Base-by-base conservation (phyloP, 2,797 vertebrate genomes). In the Holocentrus rufus region DNA sequence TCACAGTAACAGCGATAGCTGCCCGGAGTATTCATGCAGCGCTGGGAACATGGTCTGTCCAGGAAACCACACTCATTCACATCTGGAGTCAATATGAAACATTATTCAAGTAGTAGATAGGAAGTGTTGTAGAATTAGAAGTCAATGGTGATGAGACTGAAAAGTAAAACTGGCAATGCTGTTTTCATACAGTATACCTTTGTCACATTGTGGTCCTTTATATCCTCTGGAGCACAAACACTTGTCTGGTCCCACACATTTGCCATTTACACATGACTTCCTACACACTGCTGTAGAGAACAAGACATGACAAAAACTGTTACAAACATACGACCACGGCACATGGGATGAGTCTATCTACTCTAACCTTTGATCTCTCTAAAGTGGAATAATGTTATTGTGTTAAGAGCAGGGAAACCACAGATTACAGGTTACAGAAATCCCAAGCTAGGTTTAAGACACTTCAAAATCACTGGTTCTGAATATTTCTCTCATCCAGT, bases 1-100 rank as follows among this genome's bases (percentile, higher is more conserved):
- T 93, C 88, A 31, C 92, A 94, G 87, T 90, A 93, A 88, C 92
- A 93, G 58, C 83, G 90, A 82, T 91, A 93, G 89, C 91, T 93
- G 74, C 93, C 92, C 54, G 78, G 75, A 17, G 87, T 93, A 67
- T 94, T 94, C 93, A 94, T 91, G 83, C 93, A 94, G 80, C 89
- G 88, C 81, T 94, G 92, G 85, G 90, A 91, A 82, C 92, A 93
- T 0, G 80, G 89, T 17, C 90, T 89, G 70, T 80, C 74, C 64
- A 53, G 63, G 69, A 91, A 87, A 78, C 92, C 89, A 39, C 92
- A 94, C 88, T 94, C 93, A 36, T 93, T 94, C 81, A 93, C 89
- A 88, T 94, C 93, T 94, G 87, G 82, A 90, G 80, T 74, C 80
- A 83, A 92, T 84, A 87, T 50, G 68, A 85, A 78, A 89, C 69